Conservation (phyloP, 2,797 vertebrate species). For the Sebastes diploproa region DNA sequence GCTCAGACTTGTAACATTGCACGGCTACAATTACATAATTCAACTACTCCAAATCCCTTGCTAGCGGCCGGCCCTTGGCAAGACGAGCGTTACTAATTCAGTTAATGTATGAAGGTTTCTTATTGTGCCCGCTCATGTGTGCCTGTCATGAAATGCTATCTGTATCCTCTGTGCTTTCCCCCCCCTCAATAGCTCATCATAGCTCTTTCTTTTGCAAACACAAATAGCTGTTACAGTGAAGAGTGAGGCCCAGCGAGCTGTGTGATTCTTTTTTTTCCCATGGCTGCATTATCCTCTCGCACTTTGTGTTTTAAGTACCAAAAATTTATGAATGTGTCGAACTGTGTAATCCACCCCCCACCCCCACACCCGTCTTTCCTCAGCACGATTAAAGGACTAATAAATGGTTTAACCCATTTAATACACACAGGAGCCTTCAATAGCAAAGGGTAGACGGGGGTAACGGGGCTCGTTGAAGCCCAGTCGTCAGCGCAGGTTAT, state of each 20-base stretch:
- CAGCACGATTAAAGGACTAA: conserved; percentile 37
- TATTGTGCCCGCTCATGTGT: conserved; percentile 27
- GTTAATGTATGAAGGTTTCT: conserved; percentile 48
- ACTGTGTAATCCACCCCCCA: conserved; percentile 25
- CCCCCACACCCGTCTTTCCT: conserved; percentile 6
- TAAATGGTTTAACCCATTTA: conserved; percentile 47
- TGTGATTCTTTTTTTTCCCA: neutral
- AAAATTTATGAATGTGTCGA: conserved; percentile 30
- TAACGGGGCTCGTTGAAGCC: conserved; percentile 23
- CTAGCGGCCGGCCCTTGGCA: conserved; percentile 15
- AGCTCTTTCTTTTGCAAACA: conserved; percentile 19
- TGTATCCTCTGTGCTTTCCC: neutral
- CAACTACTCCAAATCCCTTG: conserved; percentile 12
- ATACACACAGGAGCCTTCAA: conserved; percentile 25
- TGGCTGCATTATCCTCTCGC: conserved; percentile 16
- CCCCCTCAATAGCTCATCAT: conserved; percentile 12
- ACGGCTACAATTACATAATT: conserved; percentile 43
- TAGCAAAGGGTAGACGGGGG: conserved; percentile 16
- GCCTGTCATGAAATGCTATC: conserved; percentile 16
- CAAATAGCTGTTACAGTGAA: conserved; percentile 24
- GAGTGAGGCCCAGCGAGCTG: conserved; percentile 7
- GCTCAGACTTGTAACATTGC: conserved; percentile 37
- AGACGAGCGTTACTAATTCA: conserved; percentile 42
- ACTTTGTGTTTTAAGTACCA: conserved; percentile 28
- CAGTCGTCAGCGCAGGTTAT: conserved; percentile 36